Evolutionary conservation across 2,888 invertebrate species (phyloP), one percentile per base, ranked within the genome.

Genomic region (Idaea dimidiata): DNA sequence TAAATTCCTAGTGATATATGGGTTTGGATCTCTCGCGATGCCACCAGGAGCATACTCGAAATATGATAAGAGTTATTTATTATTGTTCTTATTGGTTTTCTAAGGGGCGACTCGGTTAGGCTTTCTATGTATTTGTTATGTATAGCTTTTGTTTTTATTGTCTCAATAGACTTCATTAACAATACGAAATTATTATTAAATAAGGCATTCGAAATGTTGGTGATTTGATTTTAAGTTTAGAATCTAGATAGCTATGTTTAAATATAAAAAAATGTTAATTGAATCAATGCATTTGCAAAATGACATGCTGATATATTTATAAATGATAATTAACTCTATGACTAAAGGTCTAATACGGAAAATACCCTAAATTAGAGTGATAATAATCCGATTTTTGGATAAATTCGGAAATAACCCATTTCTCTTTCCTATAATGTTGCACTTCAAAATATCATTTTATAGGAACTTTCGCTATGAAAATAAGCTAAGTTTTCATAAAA

Each of bases 1-100:
- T 96, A 96, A 96, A 96, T 96, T 95, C 94, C 93, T 93, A 90
- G 95, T 96, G 96, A 96, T 95, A 95, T 96, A 96, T 96, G 94
- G 94, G 90, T 91, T 89, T 76, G 92, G 93, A 93, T 93, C 93
- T 91, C 84, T 87, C 90, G 92, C 92, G 92, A 89, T 89, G 91
- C 91, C 89, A 90, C 91, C 92, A 89, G 92, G 88, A 91, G 91
- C 91, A 92, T 91, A 91, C 92, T 92, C 92, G 91, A 92, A 92
- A 92, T 92, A 92, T 92, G 91, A 92, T 92, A 92, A 91, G 91
- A 91, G 89, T 89, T 89, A 92, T 92, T 92, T 92, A 92, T 92
- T 92, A 91, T 92, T 91, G 91, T 91, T 92, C 91, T 91, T 92
- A 92, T 92, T 91, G 92, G 89, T 91, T 91, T 89, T 89, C 88